Evolutionary conservation across 2,797 vertebrate genomes (phyloP), one percentile per base, ranked within the genome.

Genomic region (Falco peregrinus): DNA sequence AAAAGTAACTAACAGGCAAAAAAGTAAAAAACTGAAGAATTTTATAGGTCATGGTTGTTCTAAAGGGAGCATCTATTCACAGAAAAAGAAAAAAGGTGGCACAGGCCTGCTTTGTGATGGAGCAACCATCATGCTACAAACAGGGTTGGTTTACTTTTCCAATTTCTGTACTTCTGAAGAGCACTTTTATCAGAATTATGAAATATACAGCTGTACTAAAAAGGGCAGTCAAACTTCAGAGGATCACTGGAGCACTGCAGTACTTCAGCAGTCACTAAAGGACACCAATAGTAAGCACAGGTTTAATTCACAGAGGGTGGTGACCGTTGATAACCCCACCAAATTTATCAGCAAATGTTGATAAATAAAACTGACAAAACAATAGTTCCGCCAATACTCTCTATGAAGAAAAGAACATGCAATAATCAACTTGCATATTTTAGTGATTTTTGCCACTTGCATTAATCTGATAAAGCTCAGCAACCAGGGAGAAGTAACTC

Each of bases 301-400:
- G 75, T 80, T 88, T 60, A 86, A 96, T 94, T 96, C 86, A 94
- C 43, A 35, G 39, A 37, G 68, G 87, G 80, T 67, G 25, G 35
- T 84, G 82, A 75, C 83, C 93, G 71, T 83, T 92, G 91, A 96
- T 94, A 95, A 88, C 25, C 76, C 65, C 85, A 94, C 65, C 93
- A 96, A 87, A 96, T 64, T 94, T 93, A 97, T 94, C 86, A 96
- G 79, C 45, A 96, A 95, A 94, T 60, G 53, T 51, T 95, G 88
- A 95, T 54, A 97, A 91, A 97, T 94, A 89, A 94, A 96, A 94
- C n/a, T 67, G 83, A 95, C 90, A 64, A 94, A 97, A 76, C 39
- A 87, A 83, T 35, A 85, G 78, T 80, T 95, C 79, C 67, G 69
- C 60, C 76, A 67, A 81, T 57, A 77, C 25, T 84, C 57, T 74